phyloP scores from a whole-genome alignment of 2,113 vertebrate genomes.

The Glaucidium brasilianum region DNA sequence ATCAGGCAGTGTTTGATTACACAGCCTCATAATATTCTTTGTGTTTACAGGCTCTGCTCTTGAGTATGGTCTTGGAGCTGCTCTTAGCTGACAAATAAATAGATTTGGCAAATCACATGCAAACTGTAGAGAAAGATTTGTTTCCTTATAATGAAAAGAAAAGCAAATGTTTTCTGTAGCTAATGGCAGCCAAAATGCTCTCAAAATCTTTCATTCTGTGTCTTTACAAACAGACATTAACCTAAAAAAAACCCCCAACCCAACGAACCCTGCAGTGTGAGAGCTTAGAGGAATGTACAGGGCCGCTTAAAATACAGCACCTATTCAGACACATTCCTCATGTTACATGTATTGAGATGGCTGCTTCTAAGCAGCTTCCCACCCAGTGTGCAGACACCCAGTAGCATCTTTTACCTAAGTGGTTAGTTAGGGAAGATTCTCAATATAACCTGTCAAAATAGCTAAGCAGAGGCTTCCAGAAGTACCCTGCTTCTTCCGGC shows the following conservation, averaged over 20 bases:
- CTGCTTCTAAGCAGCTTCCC: not conserved
- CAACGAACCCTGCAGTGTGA: not conserved
- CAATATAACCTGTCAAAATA: not conserved
- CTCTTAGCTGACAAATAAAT: not conserved
- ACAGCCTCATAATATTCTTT: not conserved
- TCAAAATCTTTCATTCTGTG: not conserved
- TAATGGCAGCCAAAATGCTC: not conserved
- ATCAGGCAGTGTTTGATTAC: not conserved
- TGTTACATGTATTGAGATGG: accelerated
- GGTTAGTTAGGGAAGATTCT: not conserved
- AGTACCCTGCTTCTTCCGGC: not conserved
- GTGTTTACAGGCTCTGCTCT: not conserved
- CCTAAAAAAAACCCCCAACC: not conserved
- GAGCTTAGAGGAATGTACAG: not conserved
- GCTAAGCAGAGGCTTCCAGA: not conserved
- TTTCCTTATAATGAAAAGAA: not conserved
- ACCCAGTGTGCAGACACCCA: not conserved
- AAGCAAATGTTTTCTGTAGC: not conserved
- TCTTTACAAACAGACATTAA: not conserved
- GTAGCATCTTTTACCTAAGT: not conserved
- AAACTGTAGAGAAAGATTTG: not conserved
- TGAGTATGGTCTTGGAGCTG: not conserved
- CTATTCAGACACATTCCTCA: not conserved
- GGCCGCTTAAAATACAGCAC: not conserved
- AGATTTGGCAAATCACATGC: not conserved